A percentile compares a stretch with the other conserved stretches of the same genome.
Evolutionary conservation across 1,140 invertebrate species (phyloP).

Genomic region (Aphelinus atriplicis): DNA sequence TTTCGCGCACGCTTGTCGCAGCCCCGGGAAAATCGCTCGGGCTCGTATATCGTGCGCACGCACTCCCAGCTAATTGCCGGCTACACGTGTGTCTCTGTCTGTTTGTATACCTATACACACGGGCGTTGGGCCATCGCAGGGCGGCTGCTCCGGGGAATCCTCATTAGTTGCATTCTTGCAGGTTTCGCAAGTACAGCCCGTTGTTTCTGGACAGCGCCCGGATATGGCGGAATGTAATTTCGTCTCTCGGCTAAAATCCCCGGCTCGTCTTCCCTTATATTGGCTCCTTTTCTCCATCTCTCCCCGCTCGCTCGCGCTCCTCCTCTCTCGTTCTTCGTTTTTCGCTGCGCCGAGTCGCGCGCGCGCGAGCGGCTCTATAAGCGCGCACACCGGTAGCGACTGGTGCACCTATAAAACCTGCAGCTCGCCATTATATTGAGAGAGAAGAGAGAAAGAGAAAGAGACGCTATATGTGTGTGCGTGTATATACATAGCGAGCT

Average conservation of each 20-base stretch:
- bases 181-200: not conserved
- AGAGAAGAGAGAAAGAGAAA: conserved; percentile 7
- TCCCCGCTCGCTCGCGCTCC: conserved; percentile 46
- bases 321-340: conserved; percentile 22
- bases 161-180: conserved; percentile 37
- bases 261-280: conserved; percentile 1
- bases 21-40: not conserved
- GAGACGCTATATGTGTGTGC: not conserved
- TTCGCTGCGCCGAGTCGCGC: not conserved
- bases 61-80: conserved; percentile 28
- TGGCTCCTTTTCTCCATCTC: conserved; percentile 53
- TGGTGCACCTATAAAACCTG: conserved; percentile 37
- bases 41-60: not conserved
- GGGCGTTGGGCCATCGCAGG: too few species aligned
- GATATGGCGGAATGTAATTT: conserved; percentile 39
- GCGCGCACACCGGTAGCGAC: conserved; percentile 29
- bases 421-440: conserved; percentile 31
- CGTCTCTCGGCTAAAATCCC: conserved; percentile 29
- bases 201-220: conserved; percentile 24
- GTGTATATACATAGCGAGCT: not conserved
- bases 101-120: not conserved
- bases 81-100: not conserved
- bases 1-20: too few species aligned
- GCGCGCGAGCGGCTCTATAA: not conserved
- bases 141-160: conserved; percentile 7